Base-by-base conservation (phyloP, 30 jellyfish, hydroid and myxozoan genomes). In the Aurelia coerulea region DNA sequence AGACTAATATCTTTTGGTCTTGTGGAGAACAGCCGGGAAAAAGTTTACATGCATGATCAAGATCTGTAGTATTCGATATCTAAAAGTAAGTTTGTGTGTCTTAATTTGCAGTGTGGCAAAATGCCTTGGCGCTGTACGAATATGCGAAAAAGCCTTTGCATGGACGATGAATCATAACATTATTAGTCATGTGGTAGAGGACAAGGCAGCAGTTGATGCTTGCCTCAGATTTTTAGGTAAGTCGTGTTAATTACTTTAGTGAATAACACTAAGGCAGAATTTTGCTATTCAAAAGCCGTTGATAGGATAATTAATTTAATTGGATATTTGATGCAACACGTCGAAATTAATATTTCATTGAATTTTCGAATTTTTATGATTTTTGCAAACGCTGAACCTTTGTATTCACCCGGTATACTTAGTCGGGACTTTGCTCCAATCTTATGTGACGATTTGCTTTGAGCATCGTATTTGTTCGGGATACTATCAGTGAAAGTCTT, bases 71-170 rank as follows among this genome's bases (percentile, higher is more conserved):
- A 46, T 46, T 46, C 56, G 56, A 46, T 4, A 46, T 46, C 56
- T 5, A 5, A 46, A 46, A 9, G 11, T 4, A 46, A 9, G 1
- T 46, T 42, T 3, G 2, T 5, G 11, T 60, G 14, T 15, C 1
- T 74, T 75, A 18, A 5, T 46, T 62, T 78, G 32, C 64, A 88
- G 99, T 63, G 85, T 94, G 58, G 99, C 99, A 63, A 94, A 79
- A 64, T 76, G 97, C 76, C 92, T 94, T 56, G 99, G 99, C 3
- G 96, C 97, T 5, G 83, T 79, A 64, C 46, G 81, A 11, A 95
- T 94, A 12, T 86, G 91, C n/a, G 94, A 86, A 52, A 75, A 82
- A 29, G 95, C 99, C 1, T 78, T 88, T 19, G 90, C 86, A 14
- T 88, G 97, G 97, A 74, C 90, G 52, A 73, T 65, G 19, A 46